A percentile compares a stretch with the other conserved stretches of the same genome.
Conservation (phyloP, 2,797 vertebrate species). For the Protonibea diacanthus region DNA sequence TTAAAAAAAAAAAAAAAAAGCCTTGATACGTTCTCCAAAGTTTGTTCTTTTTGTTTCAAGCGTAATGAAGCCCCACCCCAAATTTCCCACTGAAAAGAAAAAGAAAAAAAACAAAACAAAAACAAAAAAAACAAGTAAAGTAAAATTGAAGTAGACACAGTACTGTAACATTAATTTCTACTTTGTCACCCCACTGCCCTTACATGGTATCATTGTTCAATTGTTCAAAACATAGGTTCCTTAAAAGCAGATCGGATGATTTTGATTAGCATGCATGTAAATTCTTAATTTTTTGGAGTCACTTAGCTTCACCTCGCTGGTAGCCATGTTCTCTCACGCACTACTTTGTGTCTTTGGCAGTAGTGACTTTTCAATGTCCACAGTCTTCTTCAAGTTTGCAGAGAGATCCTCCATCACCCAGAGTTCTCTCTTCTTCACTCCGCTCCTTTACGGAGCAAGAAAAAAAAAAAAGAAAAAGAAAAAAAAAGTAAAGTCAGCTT, state of each 20-base stretch:
- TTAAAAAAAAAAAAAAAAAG: constrained; percentile 54
- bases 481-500: constrained; percentile 44
- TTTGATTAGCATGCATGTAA: constrained; percentile 86
- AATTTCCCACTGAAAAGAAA: constrained; percentile 46
- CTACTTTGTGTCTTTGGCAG: constrained; percentile 77
- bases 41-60: constrained; percentile 71
- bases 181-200: constrained; percentile 70
- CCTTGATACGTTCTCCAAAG: constrained; percentile 65
- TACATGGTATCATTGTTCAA: constrained; percentile 73
- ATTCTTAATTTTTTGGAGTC: constrained; percentile 79
- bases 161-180: constrained; percentile 80
- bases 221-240: constrained; percentile 78
- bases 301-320: constrained; percentile 69
- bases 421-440: constrained; percentile 66
- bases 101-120: no score
- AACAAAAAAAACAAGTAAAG: neutral
- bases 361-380: constrained; percentile 71
- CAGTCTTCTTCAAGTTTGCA: constrained; percentile 72
- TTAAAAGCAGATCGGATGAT: constrained; percentile 82
- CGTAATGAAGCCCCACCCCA: constrained; percentile 66
- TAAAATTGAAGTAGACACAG: constrained; percentile 74
- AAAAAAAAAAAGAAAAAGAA: constrained; percentile 6
- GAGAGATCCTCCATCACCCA: constrained; percentile 61
- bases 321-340: constrained; percentile 67
- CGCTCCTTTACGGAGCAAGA: constrained; percentile 40